Conservation (phyloP, 2,888 invertebrate species). For the Diloba caeruleocephala region DNA sequence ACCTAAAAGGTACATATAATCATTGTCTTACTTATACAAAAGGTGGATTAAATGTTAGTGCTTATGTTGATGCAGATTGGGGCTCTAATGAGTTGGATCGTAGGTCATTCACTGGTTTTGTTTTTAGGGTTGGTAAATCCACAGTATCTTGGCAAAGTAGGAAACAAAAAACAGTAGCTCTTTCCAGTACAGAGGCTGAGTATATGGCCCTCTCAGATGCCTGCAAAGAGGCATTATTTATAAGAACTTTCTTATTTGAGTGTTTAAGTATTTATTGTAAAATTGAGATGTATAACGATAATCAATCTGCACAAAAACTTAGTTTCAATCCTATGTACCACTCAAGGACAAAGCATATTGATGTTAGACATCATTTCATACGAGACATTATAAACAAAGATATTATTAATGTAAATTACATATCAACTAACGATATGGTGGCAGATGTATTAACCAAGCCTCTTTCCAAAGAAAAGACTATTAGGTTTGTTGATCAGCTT, state of each 20-base stretch:
- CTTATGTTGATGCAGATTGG: slow-evolving; percentile 45
- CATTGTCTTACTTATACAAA: slow-evolving; percentile 23
- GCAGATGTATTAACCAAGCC: no score
- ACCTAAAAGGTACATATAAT: slow-evolving; percentile 43
- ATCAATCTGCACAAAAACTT: no score
- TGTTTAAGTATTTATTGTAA: not conserved
- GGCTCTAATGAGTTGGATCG: slow-evolving; percentile 24
- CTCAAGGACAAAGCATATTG: no score
- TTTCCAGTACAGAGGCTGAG: slow-evolving; percentile 13
- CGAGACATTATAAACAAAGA: no score
- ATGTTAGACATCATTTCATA: no score
- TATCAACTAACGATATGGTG: no score
- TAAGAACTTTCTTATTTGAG: not conserved
- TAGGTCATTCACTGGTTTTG: slow-evolving; percentile 44
- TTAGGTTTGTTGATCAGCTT: no score
- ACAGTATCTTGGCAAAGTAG: slow-evolving; percentile 7
- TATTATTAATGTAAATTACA: no score
- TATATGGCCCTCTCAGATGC: slow-evolving; percentile 7
- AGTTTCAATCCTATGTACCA: no score
- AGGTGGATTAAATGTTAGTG: not conserved
- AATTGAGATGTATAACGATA: not conserved
- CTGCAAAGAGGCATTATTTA: slow-evolving; percentile 13
- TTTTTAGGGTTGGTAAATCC: slow-evolving; percentile 22
- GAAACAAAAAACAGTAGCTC: slow-evolving; percentile 4
- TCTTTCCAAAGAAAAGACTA: no score